Evolutionary conservation across 64 coral and sea anemone species (phyloP).

Genomic region (Trachythela sp.): DNA sequence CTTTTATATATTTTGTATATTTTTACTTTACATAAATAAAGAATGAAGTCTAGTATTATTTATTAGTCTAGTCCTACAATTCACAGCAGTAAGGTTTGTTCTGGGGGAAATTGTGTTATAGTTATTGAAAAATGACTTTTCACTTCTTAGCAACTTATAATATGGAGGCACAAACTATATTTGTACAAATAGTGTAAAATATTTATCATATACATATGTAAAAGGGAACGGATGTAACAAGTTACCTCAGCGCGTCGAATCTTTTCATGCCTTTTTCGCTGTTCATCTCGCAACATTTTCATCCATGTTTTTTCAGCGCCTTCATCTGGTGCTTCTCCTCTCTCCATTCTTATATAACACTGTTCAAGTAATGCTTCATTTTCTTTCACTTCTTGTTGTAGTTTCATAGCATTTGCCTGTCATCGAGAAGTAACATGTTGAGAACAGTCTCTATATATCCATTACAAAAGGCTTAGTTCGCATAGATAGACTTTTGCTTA

Average conservation of each 20-base stretch:
- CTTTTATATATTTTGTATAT: too few relatives aligned
- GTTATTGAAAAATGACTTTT: too few relatives aligned
- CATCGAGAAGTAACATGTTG: background rate
- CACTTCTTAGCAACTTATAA: too few relatives aligned
- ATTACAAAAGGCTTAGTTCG: too few relatives aligned
- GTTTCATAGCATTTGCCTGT: slow-evolving; percentile 73
- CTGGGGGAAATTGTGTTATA: too few relatives aligned
- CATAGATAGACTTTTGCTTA: too few relatives aligned
- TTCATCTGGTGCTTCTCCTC: slow-evolving; percentile 77
- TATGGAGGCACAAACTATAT: background rate
- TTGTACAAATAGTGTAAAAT: background rate
- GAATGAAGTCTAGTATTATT: too few relatives aligned
- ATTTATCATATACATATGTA: too few relatives aligned
- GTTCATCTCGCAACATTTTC: slow-evolving; percentile 83
- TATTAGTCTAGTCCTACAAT: too few relatives aligned
- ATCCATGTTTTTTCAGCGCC: slow-evolving; percentile 87
- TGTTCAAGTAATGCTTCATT: slow-evolving; percentile 84
- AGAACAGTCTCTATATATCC: background rate
- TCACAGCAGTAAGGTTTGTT: too few relatives aligned
- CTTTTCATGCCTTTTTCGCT: slow-evolving; percentile 51
- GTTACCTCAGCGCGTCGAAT: slow-evolving; percentile 45
- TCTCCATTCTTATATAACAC: slow-evolving; percentile 89
- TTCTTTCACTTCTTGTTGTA: slow-evolving; percentile 83
- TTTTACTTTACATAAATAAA: too few relatives aligned
- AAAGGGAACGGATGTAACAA: background rate